phyloP scores from a whole-genome alignment of 2,797 vertebrate genomes.

The Sciurus carolinensis region DNA sequence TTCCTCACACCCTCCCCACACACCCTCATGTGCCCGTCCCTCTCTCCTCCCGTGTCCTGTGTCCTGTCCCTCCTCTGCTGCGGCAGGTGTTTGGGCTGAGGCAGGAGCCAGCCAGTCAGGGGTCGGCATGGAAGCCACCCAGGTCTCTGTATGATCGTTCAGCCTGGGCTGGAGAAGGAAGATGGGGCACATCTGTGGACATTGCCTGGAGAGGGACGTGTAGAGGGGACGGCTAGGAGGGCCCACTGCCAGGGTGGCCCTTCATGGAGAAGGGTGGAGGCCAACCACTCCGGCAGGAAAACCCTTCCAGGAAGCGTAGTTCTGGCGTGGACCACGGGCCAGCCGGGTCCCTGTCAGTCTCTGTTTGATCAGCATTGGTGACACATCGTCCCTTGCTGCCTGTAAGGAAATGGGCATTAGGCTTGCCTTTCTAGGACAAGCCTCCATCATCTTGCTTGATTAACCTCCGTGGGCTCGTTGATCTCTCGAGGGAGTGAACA shows the following conservation, averaged over 20 bases:
- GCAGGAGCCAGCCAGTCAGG: neutral
- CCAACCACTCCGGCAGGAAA: neutral
- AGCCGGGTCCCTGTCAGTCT: neutral
- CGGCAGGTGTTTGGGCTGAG: neutral
- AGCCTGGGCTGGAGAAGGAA: too few species aligned
- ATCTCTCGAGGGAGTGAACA: neutral
- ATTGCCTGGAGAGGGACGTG: fast-evolving
- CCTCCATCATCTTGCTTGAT: conserved; percentile 51
- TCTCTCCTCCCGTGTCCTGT: neutral
- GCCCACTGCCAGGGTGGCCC: neutral
- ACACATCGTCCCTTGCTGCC: neutral
- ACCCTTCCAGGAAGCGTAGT: neutral
- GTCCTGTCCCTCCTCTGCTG: neutral
- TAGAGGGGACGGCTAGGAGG: neutral
- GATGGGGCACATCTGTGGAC: fast-evolving
- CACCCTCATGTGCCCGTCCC: neutral
- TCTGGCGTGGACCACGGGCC: neutral
- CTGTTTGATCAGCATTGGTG: neutral
- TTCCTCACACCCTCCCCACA: neutral
- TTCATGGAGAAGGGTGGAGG: neutral
- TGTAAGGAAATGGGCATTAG: neutral
- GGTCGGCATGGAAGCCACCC: fast-evolving
- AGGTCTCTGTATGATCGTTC: neutral
- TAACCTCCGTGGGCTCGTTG: neutral
- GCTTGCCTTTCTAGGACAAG: conserved; percentile 47